phyloP scores from a whole-genome alignment of 2,888 invertebrate species.

The Xestia xanthographa region DNA sequence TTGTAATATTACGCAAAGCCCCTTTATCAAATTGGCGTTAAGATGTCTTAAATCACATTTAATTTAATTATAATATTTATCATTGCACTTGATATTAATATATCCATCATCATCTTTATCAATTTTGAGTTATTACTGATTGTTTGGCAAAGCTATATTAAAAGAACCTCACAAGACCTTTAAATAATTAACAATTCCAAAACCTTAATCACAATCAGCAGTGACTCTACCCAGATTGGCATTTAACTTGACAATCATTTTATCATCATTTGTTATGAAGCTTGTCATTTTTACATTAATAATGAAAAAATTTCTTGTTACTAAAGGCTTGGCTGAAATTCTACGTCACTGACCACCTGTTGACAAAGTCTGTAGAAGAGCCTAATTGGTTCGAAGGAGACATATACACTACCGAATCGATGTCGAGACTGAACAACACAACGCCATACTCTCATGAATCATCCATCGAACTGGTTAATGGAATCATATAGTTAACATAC shows the following conservation, averaged over 20 bases:
- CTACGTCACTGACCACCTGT: constrained; percentile 89
- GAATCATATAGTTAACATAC: constrained; percentile 84
- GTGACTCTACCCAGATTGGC: constrained; percentile 38
- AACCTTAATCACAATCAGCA: constrained; percentile 29
- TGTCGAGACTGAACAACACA: constrained; percentile 81
- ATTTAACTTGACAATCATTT: constrained; percentile 38
- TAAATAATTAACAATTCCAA: neutral
- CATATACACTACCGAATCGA: constrained; percentile 83
- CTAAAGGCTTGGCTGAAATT: constrained; percentile 91
- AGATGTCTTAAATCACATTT: constrained; percentile 63
- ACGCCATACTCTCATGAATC: constrained; percentile 83
- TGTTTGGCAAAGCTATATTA: neutral
- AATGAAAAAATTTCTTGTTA: constrained; percentile 82
- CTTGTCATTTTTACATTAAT: constrained; percentile 57
- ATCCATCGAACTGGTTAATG: constrained; percentile 88
- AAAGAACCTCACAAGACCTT: neutral
- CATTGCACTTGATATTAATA: constrained; percentile 48
- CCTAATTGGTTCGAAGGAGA: constrained; percentile 87
- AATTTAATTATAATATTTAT: constrained; percentile 44
- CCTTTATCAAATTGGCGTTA: constrained; percentile 88
- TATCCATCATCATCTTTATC: constrained; percentile 52
- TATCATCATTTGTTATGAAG: constrained; percentile 37
- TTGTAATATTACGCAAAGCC: constrained; percentile 79
- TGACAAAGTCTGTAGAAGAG: constrained; percentile 88
- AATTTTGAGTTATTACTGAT: constrained; percentile 49